A percentile compares a stretch with the other conserved stretches of the same genome.
Evolutionary conservation across 2,888 invertebrate genomes (phyloP).

Genomic region (Parascotia fuliginaria): DNA sequence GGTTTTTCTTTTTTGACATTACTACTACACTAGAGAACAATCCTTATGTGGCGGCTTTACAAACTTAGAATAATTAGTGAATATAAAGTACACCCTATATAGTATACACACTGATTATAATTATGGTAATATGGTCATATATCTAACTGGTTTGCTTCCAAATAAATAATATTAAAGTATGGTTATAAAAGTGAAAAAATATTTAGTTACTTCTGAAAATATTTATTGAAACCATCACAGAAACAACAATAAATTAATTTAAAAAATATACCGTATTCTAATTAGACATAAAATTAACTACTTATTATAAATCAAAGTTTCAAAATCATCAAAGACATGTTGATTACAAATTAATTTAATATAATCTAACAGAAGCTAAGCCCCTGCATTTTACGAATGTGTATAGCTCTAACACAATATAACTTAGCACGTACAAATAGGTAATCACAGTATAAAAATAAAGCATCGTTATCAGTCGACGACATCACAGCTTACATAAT

Average conservation of each 20-base stretch:
- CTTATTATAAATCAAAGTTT: slow-evolving; percentile 48
- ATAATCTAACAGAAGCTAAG: slow-evolving; percentile 66
- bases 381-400: slow-evolving; percentile 60
- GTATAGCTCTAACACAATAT: slow-evolving; percentile 63
- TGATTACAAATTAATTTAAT: slow-evolving; percentile 62
- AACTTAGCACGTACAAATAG: slow-evolving; percentile 73
- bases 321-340: slow-evolving; percentile 45
- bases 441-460: slow-evolving; percentile 84
- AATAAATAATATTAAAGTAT: too few species aligned
- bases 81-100: too few species aligned
- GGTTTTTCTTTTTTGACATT: too few species aligned
- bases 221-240: slow-evolving; percentile 77
- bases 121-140: too few species aligned
- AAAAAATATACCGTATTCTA: slow-evolving; percentile 70
- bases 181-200: slow-evolving; percentile 16
- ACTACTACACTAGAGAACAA: too few species aligned
- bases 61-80: too few species aligned
- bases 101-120: too few species aligned
- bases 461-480: slow-evolving; percentile 81
- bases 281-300: slow-evolving; percentile 55
- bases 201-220: slow-evolving; percentile 55
- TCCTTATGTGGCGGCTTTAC: too few species aligned
- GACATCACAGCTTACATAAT: slow-evolving; percentile 81
- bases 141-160: too few species aligned
- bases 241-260: slow-evolving; percentile 75